These are phyloP conservation scores for Amaurobius ferox DNA, from an alignment of 2,888 invertebrate genomes.

Conservation along the genomic window DNA sequence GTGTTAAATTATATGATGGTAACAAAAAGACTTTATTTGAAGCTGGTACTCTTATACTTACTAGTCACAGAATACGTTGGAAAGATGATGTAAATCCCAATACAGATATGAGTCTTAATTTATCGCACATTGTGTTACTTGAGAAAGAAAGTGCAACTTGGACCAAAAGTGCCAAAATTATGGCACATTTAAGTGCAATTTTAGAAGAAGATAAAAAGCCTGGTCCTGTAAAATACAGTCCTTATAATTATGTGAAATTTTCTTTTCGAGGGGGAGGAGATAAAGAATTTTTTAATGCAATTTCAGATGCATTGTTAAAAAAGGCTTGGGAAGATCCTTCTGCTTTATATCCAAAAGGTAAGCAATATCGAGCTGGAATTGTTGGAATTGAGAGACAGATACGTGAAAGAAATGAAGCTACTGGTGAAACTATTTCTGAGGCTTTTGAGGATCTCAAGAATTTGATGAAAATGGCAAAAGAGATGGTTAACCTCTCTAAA, in stretches of 20 bases:
- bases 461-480: constrained; percentile 96
- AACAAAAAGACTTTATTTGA: constrained; percentile 63
- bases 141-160: constrained; percentile 66
- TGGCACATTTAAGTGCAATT: constrained; percentile 57
- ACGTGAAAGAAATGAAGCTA: constrained; percentile 92
- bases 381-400: constrained; percentile 96
- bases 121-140: constrained; percentile 63
- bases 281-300: constrained; percentile 56
- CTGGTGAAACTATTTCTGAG: constrained; percentile 91
- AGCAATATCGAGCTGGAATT: constrained; percentile 82
- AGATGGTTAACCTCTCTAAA: constrained; percentile 96
- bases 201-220: constrained; percentile 55
- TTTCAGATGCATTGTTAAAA: constrained; percentile 54
- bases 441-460: constrained; percentile 97
- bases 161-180: constrained; percentile 70
- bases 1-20: constrained; percentile 65
- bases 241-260: constrained; percentile 68
- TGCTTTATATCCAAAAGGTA: constrained; percentile 51
- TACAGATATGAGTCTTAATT: constrained; percentile 53
- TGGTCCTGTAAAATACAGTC: constrained; percentile 66
- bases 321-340: constrained; percentile 67
- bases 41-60: constrained; percentile 40
- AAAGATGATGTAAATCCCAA: constrained; percentile 58
- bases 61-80: constrained; percentile 62
- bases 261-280: constrained; percentile 65